Evolutionary conservation across 1,140 invertebrate genomes (phyloP), one percentile per base, ranked within the genome.

Genomic region (Hylyphantes graminicola): DNA sequence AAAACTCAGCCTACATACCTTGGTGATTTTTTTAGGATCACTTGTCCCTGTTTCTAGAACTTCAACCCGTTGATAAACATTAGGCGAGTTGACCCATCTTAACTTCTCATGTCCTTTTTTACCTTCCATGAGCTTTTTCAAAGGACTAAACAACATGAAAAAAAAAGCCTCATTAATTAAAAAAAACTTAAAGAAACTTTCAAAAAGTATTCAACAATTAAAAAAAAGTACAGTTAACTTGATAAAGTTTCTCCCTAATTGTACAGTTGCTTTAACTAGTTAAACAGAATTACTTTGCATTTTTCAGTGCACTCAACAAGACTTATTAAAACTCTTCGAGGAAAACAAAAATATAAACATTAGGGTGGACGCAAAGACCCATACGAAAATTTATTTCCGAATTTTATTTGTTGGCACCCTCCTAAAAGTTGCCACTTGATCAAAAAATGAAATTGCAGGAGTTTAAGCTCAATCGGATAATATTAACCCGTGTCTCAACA

Each of bases 1-100:
- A 73, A 61, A 70, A 12, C 21, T 65, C 21, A 64, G 11, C 35
- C 35, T 35, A 19, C 15, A 53, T 96, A 99, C 98, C 96, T 99
- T 99, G 88, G 97, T 99, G 89, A 99, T 98, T 91, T 98, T 98
- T 93, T 98, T 99, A 75, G 98, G 97, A 91, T 99, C 96, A 85
- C 93, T 93, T 85, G 97, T 98, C 87, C 97, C 97, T 19, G 96
- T 98, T 92, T 99, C 98, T 87, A 98, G 92, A 70, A 99, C 94
- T 91, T 99, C 97, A 73, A 99, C 96, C 92, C 97, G 98, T 90
- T 98, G 96, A 91, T 99, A 99, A 61, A 97, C 96, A 91, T 99
- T 99, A n/a, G 98, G 98, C 0, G 97, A 98, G 90, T 99, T 99
- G 67, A 99, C 91, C 98, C 98, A 99, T 89, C 96, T 93, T 63